Base-by-base conservation (phyloP, 2,113 vertebrate genomes). In the Salvelinus namaycush region DNA sequence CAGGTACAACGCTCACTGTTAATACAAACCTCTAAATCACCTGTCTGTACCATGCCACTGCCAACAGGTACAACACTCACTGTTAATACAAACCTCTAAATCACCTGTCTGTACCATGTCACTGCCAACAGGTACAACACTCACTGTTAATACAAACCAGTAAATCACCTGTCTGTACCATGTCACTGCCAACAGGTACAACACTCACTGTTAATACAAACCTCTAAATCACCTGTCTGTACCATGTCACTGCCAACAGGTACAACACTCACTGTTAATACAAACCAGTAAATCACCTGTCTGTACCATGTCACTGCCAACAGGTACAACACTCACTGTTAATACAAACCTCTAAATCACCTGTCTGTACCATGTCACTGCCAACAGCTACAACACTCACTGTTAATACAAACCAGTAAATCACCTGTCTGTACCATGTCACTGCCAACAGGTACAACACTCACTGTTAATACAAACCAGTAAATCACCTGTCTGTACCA, bases 1-100 rank as follows among this genome's bases (percentile, higher is more conserved):
- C 92, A 95, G 94, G 97, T 98, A 85, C 90, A 88, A 81, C 39
- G 0, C 72, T 24, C 29, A 11, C 13, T 20, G 16, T 16, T 22
- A 31, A 27, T 12, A 76, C 18, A 62, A n/a, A 27, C 26, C 51
- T 2, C 26, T 27, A 24, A 29, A 66, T 11, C 22, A 24, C 5
- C 24, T 20, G 66, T 68, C 6, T 34, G 5, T 34, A 4, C 68
- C 26, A 26, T 51, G 14, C 29, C 9, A 27, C 8, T 27, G 64
- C 22, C 14, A 24, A 26, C 22, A 27, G 22, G 64, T 66, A 14
- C 90, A 88, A 82, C 39, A 0, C 72, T 24, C 27, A 8, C n/a
- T 18, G 14, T 14, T n/a, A 31, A 26, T 11, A 76, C 22, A 60
- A n/a, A 39, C 34, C 51, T 0, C 12, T 26, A 22, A 27, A 66